Evolutionary conservation across 2,797 vertebrate genomes (phyloP).

Genomic region (Eleutherodactylus coqui): DNA sequence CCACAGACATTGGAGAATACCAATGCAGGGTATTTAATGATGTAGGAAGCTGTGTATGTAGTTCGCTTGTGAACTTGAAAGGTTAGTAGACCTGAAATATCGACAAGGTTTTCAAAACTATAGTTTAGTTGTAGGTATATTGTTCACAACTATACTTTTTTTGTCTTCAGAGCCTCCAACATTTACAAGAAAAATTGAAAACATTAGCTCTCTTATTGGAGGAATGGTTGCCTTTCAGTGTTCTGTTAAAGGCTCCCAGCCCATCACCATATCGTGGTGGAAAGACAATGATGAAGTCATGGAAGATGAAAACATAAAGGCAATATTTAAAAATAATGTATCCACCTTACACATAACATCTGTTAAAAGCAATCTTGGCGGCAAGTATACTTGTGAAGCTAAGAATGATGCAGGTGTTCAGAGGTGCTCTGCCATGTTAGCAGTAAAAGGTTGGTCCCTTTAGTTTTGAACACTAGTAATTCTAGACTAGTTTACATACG

Average conservation of each 20-base stretch:
- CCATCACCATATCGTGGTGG: constrained; percentile 89
- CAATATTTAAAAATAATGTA: constrained; percentile 86
- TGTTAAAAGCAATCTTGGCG: constrained; percentile 86
- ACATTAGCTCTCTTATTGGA: constrained; percentile 84
- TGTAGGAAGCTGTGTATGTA: constrained; percentile 88
- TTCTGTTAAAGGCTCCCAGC: constrained; percentile 88
- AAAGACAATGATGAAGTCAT: constrained; percentile 94
- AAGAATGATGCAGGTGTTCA: constrained; percentile 96
- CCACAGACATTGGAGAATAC: constrained; percentile 86
- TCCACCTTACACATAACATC: constrained; percentile 85
- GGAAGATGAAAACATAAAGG: constrained; percentile 87
- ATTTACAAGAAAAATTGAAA: constrained; percentile 91
- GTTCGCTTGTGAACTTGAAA: constrained; percentile 87
- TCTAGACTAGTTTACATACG: not conserved
- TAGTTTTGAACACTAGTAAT: not conserved
- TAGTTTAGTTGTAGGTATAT: constrained; percentile 39
- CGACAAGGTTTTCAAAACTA: constrained; percentile 1
- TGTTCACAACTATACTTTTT: constrained; percentile 63
- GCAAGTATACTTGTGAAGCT: constrained; percentile 95
- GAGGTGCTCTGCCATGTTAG: constrained; percentile 88
- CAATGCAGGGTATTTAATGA: constrained; percentile 91
- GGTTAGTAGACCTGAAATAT: constrained; percentile 80
- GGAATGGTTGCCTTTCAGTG: constrained; percentile 87
- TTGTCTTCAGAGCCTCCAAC: constrained; percentile 87
- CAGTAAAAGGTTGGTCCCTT: constrained; percentile 92